Evolutionary conservation across 2,888 invertebrate genomes (phyloP).

Genomic region (Drosophila trichaetosa): DNA sequence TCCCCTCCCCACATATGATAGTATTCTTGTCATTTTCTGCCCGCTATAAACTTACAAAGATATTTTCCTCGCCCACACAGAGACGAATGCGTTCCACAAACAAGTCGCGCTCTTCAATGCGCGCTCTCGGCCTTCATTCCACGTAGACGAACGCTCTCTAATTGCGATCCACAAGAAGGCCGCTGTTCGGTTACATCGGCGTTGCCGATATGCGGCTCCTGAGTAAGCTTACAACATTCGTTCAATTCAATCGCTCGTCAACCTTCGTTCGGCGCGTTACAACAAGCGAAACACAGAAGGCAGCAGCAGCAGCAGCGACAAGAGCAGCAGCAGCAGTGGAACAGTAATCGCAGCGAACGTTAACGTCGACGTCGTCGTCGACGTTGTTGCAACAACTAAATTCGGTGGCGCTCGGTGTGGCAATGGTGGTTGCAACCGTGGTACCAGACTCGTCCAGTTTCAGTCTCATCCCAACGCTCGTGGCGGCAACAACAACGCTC

Average conservation of each 20-base stretch:
- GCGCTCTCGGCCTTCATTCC: not conserved
- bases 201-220: slow-evolving; percentile 44
- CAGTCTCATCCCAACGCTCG: slow-evolving; percentile 81
- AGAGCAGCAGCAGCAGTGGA: slow-evolving; percentile 6
- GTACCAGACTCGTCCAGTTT: slow-evolving; percentile 50
- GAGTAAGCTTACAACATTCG: slow-evolving; percentile 61
- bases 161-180: slow-evolving; percentile 53
- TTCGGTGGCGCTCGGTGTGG: slow-evolving; percentile 40
- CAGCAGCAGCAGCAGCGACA: slow-evolving; percentile 10
- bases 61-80: not conserved
- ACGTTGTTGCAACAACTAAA: slow-evolving; percentile 46
- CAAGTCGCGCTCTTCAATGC: slow-evolving; percentile 8
- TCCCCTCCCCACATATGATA: too few relatives aligned
- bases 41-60: not conserved
- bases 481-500: slow-evolving; percentile 74
- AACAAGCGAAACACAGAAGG: slow-evolving; percentile 53
- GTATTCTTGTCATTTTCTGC: not conserved
- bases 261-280: slow-evolving; percentile 80
- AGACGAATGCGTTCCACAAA: slow-evolving; percentile 35
- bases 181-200: slow-evolving; percentile 43
- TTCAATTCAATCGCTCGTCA: slow-evolving; percentile 77
- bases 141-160: slow-evolving; percentile 8
- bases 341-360: slow-evolving; percentile 27
- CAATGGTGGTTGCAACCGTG: slow-evolving; percentile 48
- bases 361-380: slow-evolving; percentile 32